A percentile compares a stretch with the other conserved stretches of the same genome.
These are phyloP conservation scores for Osmerus mordax DNA, from an alignment of 2,113 vertebrate genomes.

Conservation along the genomic window DNA sequence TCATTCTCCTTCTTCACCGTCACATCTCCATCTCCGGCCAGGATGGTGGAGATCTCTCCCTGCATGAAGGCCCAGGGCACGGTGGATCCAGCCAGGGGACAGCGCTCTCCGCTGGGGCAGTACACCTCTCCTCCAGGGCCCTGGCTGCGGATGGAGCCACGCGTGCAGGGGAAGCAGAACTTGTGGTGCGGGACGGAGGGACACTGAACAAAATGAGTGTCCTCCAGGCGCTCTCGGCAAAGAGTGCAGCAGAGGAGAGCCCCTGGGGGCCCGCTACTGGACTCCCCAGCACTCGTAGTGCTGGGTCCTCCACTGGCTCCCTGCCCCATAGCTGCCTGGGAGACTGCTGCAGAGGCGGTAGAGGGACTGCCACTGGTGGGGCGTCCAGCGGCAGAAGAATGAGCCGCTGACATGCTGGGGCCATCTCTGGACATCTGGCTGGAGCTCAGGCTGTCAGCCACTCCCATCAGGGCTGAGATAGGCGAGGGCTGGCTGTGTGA, in stretches of 20 bases:
- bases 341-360: conserved; percentile 66
- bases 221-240: conserved; percentile 83
- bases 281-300: conserved; percentile 48
- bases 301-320: conserved; percentile 50
- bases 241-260: conserved; percentile 85
- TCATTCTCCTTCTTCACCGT: conserved; percentile 85
- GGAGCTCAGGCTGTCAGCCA: conserved; percentile 79
- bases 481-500: conserved; percentile 79
- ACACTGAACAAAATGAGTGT: conserved; percentile 86
- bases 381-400: conserved; percentile 62
- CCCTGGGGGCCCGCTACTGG: conserved; percentile 54
- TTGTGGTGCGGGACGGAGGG: conserved; percentile 84
- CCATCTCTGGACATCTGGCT: conserved; percentile 79
- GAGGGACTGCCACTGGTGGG: conserved; percentile 77
- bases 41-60: conserved; percentile 87
- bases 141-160: conserved; percentile 84
- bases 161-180: conserved; percentile 88
- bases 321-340: conserved; percentile 64
- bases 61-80: conserved; percentile 94
- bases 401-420: conserved; percentile 60
- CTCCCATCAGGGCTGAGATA: conserved; percentile 84
- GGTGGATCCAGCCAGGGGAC: conserved; percentile 82
- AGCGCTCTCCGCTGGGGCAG: conserved; percentile 88
- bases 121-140: conserved; percentile 83
- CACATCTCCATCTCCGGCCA: conserved; percentile 80